phyloP scores from a whole-genome alignment of 1,140 invertebrate genomes.

The Drosophila rufa region DNA sequence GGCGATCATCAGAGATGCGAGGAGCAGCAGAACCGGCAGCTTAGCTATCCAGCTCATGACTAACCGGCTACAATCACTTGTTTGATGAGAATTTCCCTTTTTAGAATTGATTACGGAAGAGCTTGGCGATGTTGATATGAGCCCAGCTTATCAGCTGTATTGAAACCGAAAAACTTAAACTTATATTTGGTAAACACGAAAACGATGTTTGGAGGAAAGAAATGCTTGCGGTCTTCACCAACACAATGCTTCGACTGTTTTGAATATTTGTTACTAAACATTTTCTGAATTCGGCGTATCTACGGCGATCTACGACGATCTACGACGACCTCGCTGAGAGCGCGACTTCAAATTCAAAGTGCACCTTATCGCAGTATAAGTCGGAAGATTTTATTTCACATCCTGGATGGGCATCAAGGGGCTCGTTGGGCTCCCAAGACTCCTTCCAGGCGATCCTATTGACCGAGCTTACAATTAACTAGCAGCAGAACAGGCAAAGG shows the following conservation, averaged over 20 bases:
- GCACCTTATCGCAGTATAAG: neutral
- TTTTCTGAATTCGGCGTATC: neutral
- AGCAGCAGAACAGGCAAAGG: neutral
- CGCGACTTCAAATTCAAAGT: neutral
- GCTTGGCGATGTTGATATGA: neutral
- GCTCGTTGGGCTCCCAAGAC: too few relatives aligned
- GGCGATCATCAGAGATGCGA: neutral
- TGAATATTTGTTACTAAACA: neutral
- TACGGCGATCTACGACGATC: neutral
- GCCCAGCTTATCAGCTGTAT: neutral
- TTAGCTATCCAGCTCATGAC: conserved; percentile 12
- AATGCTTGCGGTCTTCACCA: neutral
- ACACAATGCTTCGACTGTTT: neutral
- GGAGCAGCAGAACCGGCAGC: neutral
- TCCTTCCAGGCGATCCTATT: too few relatives aligned
- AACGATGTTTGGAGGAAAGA: too few relatives aligned
- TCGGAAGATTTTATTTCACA: neutral
- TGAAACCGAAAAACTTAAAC: too few relatives aligned
- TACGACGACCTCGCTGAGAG: neutral
- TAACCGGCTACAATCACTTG: neutral
- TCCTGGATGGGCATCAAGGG: too few relatives aligned
- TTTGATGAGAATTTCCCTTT: neutral
- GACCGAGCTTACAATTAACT: too few relatives aligned
- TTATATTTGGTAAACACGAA: too few relatives aligned
- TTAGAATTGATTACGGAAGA: neutral